phyloP scores from a whole-genome alignment of 2,113 vertebrate genomes.

The Arizona elegans region DNA sequence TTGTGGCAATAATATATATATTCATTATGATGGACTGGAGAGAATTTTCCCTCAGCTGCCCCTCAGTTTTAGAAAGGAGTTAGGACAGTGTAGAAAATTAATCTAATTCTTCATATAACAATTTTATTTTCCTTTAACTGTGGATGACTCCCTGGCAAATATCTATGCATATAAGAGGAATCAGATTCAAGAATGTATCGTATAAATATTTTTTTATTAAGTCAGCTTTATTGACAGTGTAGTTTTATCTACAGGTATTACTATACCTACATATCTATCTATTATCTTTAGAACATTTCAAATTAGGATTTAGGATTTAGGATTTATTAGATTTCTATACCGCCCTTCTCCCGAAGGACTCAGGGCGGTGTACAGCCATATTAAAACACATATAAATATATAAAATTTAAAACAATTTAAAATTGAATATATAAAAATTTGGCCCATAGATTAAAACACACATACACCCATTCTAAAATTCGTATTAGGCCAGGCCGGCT shows the following conservation, averaged over 20 bases:
- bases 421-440: too few relatives aligned
- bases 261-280: too few relatives aligned
- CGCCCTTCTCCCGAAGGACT: too few relatives aligned
- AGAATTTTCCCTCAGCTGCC: constrained; percentile 9
- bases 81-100: constrained; percentile 6
- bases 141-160: constrained; percentile 6
- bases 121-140: neutral
- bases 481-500: too few relatives aligned
- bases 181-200: constrained; percentile 4
- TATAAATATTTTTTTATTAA: constrained; percentile 1
- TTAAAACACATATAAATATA: too few relatives aligned
- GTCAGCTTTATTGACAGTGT: neutral
- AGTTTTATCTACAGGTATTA: neutral
- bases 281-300: neutral
- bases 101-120: neutral
- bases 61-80: constrained; percentile 23
- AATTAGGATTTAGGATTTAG: too few relatives aligned
- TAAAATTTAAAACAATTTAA: too few relatives aligned
- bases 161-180: neutral
- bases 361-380: too few relatives aligned
- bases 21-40: constrained; percentile 2
- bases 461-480: too few relatives aligned
- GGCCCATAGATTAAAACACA: too few relatives aligned
- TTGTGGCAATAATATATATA: constrained; percentile 5
- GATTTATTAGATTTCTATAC: too few relatives aligned